These are phyloP conservation scores for Agrypnus murinus DNA, from an alignment of 2,888 invertebrate species.

Conservation along the genomic window DNA sequence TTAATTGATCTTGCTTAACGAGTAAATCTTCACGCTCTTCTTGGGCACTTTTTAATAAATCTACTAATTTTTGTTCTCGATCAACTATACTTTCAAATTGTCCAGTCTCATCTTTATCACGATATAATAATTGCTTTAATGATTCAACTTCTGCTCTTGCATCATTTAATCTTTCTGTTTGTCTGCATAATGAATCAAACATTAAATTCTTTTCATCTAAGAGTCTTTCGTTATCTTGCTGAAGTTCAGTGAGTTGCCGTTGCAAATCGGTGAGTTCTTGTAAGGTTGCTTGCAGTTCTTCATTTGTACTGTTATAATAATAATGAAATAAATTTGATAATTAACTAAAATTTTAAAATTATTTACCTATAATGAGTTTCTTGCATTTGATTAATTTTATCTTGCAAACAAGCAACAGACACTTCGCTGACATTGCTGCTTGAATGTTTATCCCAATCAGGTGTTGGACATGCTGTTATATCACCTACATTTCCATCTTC, in stretches of 20 bases:
- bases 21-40: conserved; percentile 85
- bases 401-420: conserved; percentile 93
- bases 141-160: conserved; percentile 89
- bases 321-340: not conserved
- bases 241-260: conserved; percentile 88
- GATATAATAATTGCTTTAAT: conserved; percentile 84
- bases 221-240: conserved; percentile 90
- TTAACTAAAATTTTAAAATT: conserved; percentile 1
- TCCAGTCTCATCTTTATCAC: conserved; percentile 77
- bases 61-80: conserved; percentile 87
- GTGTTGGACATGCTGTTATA: conserved; percentile 82
- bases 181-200: conserved; percentile 91
- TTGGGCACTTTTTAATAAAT: conserved; percentile 87
- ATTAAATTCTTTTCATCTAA: conserved; percentile 92
- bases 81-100: conserved; percentile 80
- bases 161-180: conserved; percentile 94
- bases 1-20: conserved; percentile 86
- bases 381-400: conserved; percentile 94
- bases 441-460: conserved; percentile 95
- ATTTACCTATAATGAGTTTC: conserved; percentile 86
- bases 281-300: conserved; percentile 94
- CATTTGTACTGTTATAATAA: conserved; percentile 91
- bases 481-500: conserved; percentile 66
- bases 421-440: conserved; percentile 91
- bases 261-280: conserved; percentile 94